A percentile compares a stretch with the other conserved stretches of the same genome.
These are phyloP conservation scores for Sinella curviseta DNA, from an alignment of 1,140 invertebrate species.

Conservation along the genomic window DNA sequence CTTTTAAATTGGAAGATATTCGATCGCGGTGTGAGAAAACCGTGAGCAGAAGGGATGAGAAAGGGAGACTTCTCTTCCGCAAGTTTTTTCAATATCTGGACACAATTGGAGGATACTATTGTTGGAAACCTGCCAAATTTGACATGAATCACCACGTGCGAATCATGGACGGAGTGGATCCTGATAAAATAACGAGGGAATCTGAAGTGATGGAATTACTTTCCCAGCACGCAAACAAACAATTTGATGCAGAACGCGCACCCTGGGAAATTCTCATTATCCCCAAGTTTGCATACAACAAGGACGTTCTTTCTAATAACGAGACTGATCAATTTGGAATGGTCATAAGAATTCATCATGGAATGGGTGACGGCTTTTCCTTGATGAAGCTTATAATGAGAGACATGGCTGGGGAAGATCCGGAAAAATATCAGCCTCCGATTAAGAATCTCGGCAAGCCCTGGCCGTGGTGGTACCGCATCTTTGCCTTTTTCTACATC, in stretches of 20 bases:
- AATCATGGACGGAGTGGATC: conserved; percentile 32
- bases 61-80: conserved; percentile 35
- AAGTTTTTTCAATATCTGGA: conserved; percentile 44
- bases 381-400: conserved; percentile 44
- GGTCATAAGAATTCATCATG: conserved; percentile 45
- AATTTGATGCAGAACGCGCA: conserved; percentile 30
- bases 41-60: neutral
- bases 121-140: conserved; percentile 43
- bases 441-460: neutral
- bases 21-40: conserved; percentile 25
- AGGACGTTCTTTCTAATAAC: conserved; percentile 14
- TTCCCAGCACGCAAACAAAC: conserved; percentile 27
- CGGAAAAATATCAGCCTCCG: conserved; percentile 7
- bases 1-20: conserved; percentile 39
- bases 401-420: conserved; percentile 40
- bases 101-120: conserved; percentile 36
- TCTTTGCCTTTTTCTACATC: conserved; percentile 38
- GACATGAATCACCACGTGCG: conserved; percentile 45
- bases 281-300: conserved; percentile 43
- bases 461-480: conserved; percentile 30
- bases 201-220: conserved; percentile 27
- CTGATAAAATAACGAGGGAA: conserved; percentile 31
- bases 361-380: conserved; percentile 46
- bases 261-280: conserved; percentile 47
- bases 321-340: conserved; percentile 36